A percentile compares a stretch with the other conserved stretches of the same genome.
Evolutionary conservation across 2,888 invertebrate species (phyloP).

Genomic region (Autographa pulchrina): DNA sequence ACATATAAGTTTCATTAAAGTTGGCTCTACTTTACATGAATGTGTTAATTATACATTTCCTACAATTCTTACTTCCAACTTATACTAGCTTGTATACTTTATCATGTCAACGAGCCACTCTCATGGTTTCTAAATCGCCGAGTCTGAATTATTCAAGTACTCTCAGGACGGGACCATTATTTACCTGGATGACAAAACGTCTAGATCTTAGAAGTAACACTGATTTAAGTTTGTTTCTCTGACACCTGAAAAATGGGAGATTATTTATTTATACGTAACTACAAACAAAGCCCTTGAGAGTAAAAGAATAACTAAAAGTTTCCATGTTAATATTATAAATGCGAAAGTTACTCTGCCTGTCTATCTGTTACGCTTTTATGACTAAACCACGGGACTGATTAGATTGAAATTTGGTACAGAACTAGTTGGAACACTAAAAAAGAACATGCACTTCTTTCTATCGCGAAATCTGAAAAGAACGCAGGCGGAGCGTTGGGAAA

Average conservation of each 20-base stretch:
- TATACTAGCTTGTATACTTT: neutral
- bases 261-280: neutral
- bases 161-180: neutral
- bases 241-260: neutral
- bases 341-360: too few relatives aligned
- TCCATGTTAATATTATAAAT: neutral
- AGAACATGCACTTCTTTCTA: too few relatives aligned
- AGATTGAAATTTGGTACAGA: too few relatives aligned
- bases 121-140: neutral
- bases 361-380: too few relatives aligned
- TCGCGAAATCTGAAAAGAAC: too few relatives aligned
- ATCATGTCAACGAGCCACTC: neutral
- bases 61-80: too few relatives aligned
- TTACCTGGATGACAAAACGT: slow-evolving; percentile 5
- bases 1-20: too few relatives aligned
- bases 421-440: too few relatives aligned
- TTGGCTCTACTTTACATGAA: too few relatives aligned
- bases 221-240: neutral
- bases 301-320: neutral
- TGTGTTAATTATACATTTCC: too few relatives aligned
- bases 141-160: neutral
- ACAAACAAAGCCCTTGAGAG: neutral
- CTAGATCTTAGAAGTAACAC: neutral
- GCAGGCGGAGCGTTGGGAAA: too few relatives aligned
- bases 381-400: too few relatives aligned